phyloP scores from a whole-genome alignment of 2,888 invertebrate genomes.

The Macaria notata region DNA sequence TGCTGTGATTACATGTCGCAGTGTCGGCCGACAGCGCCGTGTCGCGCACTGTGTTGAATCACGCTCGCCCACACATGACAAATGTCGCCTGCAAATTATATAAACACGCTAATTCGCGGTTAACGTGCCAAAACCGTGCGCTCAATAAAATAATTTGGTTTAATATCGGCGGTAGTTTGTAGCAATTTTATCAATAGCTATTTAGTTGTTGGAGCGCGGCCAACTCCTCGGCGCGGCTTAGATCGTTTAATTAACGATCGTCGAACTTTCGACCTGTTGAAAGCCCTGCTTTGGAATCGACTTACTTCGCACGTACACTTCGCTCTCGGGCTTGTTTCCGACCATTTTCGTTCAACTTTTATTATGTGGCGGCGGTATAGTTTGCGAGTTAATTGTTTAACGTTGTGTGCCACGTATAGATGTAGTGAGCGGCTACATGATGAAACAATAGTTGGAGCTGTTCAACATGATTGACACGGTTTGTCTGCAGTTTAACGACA shows the following conservation, averaged over 20 bases:
- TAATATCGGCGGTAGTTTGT: constrained; percentile 59
- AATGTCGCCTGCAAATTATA: constrained; percentile 50
- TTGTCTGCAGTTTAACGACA: constrained; percentile 3
- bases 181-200: constrained; percentile 72
- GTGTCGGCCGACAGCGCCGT: constrained; percentile 24
- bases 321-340: constrained; percentile 48
- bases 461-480: background rate
- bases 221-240: constrained; percentile 69
- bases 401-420: background rate
- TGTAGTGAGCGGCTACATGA: background rate
- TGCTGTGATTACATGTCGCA: constrained; percentile 36
- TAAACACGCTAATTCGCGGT: constrained; percentile 60
- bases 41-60: constrained; percentile 29
- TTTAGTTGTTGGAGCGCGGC: constrained; percentile 60
- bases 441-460: background rate
- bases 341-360: constrained; percentile 44
- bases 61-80: constrained; percentile 55
- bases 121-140: constrained; percentile 44
- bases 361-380: constrained; percentile 17
- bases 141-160: constrained; percentile 59
- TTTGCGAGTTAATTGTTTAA: constrained; percentile 15
- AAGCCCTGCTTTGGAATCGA: constrained; percentile 68
- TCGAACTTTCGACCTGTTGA: constrained; percentile 81
- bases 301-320: constrained; percentile 61
- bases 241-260: constrained; percentile 80